Evolutionary conservation across 2,888 invertebrate genomes (phyloP).

Genomic region (Ochlodes sylvanus): DNA sequence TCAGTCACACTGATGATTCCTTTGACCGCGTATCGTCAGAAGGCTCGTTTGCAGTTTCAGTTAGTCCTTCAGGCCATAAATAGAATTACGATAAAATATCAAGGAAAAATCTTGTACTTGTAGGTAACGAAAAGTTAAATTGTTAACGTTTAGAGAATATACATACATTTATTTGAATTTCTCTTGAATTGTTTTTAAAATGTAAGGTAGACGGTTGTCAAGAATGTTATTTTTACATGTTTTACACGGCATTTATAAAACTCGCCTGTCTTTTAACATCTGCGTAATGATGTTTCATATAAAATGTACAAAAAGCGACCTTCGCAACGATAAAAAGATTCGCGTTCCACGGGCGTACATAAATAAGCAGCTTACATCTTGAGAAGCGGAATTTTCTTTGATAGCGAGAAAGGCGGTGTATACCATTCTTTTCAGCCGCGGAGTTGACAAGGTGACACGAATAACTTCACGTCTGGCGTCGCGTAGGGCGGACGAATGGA

Average conservation of each 20-base stretch:
- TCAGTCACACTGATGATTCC: too few species aligned
- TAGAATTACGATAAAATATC: too few species aligned
- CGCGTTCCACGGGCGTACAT: constrained; percentile 9
- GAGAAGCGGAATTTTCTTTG: constrained; percentile 18
- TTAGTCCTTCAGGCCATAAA: too few species aligned
- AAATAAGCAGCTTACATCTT: constrained; percentile 26
- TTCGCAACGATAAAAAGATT: constrained; percentile 14
- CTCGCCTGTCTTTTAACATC: background rate
- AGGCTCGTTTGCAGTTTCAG: too few species aligned
- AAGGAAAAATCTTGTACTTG: too few species aligned
- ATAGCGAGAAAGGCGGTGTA: constrained; percentile 1
- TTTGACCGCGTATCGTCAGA: too few species aligned
- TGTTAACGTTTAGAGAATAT: too few species aligned
- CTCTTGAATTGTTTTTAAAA: too few species aligned
- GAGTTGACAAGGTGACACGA: constrained; percentile 23
- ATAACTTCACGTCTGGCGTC: constrained; percentile 9
- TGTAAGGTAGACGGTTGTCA: background rate
- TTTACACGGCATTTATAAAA: constrained; percentile 1
- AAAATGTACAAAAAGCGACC: constrained; percentile 8
- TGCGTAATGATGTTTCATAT: background rate
- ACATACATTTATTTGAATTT: too few species aligned
- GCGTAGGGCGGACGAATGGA: background rate
- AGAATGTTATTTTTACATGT: too few species aligned
- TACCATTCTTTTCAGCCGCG: constrained; percentile 17
- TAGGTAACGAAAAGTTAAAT: too few species aligned